phyloP scores from a whole-genome alignment of 2,113 vertebrate genomes.

The Brienomyrus brachyistius region DNA sequence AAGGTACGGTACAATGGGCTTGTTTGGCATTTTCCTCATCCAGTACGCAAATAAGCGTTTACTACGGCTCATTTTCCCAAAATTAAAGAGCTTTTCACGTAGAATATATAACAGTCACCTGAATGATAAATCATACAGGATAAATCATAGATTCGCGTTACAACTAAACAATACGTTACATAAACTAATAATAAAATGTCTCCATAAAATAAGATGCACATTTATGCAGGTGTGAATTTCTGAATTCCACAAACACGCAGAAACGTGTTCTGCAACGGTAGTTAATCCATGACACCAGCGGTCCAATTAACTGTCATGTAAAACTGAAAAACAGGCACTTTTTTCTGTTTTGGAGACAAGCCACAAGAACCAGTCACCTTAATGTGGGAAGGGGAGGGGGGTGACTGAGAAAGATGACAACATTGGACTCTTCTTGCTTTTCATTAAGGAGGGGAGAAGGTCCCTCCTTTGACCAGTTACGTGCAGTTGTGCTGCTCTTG shows the following conservation, averaged over 20 bases:
- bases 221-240: slow-evolving; percentile 23
- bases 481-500: background rate
- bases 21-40: background rate
- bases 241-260: slow-evolving; percentile 42
- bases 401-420: background rate
- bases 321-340: slow-evolving; percentile 28
- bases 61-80: background rate
- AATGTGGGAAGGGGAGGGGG: background rate
- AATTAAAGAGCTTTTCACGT: background rate
- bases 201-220: background rate
- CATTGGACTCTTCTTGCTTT: background rate
- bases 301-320: slow-evolving; percentile 40
- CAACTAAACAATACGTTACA: background rate
- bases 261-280: slow-evolving; percentile 38
- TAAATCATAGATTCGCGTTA: background rate
- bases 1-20: background rate
- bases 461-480: background rate
- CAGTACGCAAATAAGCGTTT: background rate
- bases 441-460: background rate
- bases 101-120: background rate
- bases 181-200: background rate
- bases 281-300: slow-evolving; percentile 35
- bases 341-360: slow-evolving; percentile 39
- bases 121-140: background rate
- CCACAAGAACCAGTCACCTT: slow-evolving; percentile 31